Evolutionary conservation across 1,140 invertebrate genomes (phyloP).

Genomic region (Dendroctonus valens): DNA sequence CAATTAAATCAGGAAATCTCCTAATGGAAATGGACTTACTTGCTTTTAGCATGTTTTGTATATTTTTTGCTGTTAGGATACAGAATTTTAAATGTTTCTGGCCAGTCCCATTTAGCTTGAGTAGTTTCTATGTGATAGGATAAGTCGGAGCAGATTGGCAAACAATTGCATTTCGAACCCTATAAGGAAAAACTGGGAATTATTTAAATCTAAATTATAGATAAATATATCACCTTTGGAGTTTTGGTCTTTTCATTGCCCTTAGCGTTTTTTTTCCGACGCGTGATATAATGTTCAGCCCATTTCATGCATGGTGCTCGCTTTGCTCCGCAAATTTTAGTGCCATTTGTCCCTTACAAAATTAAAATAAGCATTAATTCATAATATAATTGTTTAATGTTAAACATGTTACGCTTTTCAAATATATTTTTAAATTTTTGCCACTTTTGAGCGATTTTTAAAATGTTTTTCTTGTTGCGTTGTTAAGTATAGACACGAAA

Average conservation of each 20-base stretch:
- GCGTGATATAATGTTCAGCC: slow-evolving; percentile 35
- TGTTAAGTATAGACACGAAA: too few species aligned
- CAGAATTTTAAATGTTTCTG: slow-evolving; percentile 11
- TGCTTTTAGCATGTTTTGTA: too few species aligned
- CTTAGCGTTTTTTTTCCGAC: background rate
- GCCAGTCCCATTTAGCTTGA: slow-evolving; percentile 45
- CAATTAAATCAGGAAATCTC: background rate
- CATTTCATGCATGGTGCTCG: slow-evolving; percentile 41
- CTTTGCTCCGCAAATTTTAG: slow-evolving; percentile 46
- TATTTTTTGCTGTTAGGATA: too few species aligned
- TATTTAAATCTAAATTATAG: background rate
- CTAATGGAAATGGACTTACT: background rate
- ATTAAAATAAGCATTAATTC: background rate
- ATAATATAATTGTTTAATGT: background rate
- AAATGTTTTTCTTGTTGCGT: too few species aligned
- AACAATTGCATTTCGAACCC: slow-evolving; percentile 51
- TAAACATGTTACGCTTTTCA: too few species aligned
- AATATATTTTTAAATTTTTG: too few species aligned
- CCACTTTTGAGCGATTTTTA: too few species aligned
- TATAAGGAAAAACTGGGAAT: slow-evolving; percentile 5
- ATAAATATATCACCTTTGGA: slow-evolving; percentile 10
- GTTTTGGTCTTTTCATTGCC: slow-evolving; percentile 4
- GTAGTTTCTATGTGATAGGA: slow-evolving; percentile 49
- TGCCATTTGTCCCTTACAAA: slow-evolving; percentile 42
- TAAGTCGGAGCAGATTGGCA: slow-evolving; percentile 49